A percentile compares a stretch with the other conserved stretches of the same genome.
Conservation (phyloP, 1,140 invertebrate species). For the Rhagoletis zephyria region DNA sequence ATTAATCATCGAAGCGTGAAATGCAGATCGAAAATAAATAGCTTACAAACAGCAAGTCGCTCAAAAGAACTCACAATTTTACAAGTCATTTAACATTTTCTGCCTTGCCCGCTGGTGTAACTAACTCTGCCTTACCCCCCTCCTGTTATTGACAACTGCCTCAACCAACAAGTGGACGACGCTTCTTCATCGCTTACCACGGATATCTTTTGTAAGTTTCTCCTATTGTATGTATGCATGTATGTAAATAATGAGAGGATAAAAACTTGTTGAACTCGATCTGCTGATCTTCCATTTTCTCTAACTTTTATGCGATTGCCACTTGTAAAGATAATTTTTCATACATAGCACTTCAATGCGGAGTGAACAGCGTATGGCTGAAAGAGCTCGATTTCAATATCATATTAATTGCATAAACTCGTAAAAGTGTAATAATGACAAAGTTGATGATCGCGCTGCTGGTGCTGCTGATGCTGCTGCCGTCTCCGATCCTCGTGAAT, state of each 20-base stretch:
- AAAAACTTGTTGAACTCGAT: background rate
- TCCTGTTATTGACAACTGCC: background rate
- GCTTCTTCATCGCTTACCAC: background rate
- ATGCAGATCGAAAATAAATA: background rate
- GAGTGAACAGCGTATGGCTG: background rate
- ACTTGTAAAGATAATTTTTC: constrained; percentile 17
- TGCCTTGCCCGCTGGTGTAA: too few relatives aligned
- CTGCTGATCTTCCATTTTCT: background rate
- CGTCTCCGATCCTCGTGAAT: too few relatives aligned
- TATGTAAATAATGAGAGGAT: constrained; percentile 1
- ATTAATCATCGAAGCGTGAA: constrained; percentile 21
- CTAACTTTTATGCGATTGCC: constrained; percentile 31
- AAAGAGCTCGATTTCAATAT: constrained; percentile 29
- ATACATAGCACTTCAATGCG: background rate
- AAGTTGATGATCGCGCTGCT: constrained; percentile 18
- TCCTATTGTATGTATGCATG: background rate
- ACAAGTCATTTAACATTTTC: constrained; percentile 32
- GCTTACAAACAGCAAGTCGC: background rate
- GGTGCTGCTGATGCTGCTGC: background rate
- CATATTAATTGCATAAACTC: constrained; percentile 48
- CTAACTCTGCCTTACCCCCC: too few relatives aligned
- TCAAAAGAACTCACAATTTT: background rate
- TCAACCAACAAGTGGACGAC: background rate
- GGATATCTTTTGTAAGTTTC: background rate
- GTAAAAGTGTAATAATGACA: constrained; percentile 40